Evolutionary conservation across 2,797 vertebrate genomes (phyloP).

Genomic region (Pipistrellus nathusii): DNA sequence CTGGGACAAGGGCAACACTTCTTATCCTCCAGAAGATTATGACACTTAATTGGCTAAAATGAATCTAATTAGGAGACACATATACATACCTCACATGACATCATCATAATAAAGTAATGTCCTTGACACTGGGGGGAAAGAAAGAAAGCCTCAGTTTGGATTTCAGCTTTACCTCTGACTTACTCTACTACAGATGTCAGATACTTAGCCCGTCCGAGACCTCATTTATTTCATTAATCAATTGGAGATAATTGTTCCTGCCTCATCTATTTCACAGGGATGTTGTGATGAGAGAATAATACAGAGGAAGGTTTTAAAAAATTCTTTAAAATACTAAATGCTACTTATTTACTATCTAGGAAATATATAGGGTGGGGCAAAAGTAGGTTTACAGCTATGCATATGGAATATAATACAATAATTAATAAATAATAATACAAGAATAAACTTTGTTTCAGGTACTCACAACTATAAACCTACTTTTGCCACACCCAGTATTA

Average conservation of each 20-base stretch:
- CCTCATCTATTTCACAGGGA: background rate
- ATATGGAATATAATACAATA: background rate
- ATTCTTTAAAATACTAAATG: background rate
- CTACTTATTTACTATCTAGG: background rate
- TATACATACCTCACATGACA: background rate
- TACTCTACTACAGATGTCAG: background rate
- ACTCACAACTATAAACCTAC: background rate
- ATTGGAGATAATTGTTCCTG: background rate
- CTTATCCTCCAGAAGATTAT: constrained; percentile 33
- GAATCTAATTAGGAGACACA: constrained; percentile 59
- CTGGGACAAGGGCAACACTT: constrained; percentile 19
- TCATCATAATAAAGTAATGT: constrained; percentile 50
- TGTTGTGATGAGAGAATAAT: background rate
- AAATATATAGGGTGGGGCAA: background rate
- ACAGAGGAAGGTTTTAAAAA: constrained; percentile 14
- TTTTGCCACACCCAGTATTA: background rate
- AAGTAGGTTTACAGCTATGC: background rate
- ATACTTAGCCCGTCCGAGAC: background rate
- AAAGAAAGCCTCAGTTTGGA: constrained; percentile 36
- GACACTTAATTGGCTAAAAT: constrained; percentile 52
- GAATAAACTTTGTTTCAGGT: background rate
- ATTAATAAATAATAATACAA: background rate
- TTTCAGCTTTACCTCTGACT: constrained; percentile 40
- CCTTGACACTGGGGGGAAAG: constrained; percentile 27
- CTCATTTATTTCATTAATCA: background rate